phyloP scores from a whole-genome alignment of 1,140 invertebrate genomes.

The Caenorhabditis brenneri region DNA sequence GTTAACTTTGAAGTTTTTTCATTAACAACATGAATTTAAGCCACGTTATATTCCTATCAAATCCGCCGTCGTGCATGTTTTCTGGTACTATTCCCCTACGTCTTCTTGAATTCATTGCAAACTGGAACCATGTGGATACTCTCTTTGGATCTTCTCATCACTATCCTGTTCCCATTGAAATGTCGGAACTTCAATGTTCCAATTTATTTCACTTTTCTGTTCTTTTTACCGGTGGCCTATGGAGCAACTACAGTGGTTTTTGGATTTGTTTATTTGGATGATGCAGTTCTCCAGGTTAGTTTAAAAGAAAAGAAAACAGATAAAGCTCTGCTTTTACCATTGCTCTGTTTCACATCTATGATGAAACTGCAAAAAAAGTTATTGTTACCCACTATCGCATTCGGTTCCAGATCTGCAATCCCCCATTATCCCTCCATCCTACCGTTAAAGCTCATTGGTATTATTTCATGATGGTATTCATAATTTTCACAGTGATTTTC shows the following conservation, averaged over 20 bases:
- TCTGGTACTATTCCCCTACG: neutral
- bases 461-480: neutral
- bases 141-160: neutral
- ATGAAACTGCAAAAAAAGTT: no score
- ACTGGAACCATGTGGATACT: conserved; percentile 12
- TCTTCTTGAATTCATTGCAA: conserved; percentile 7
- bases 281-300: neutral
- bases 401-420: conserved; percentile 1
- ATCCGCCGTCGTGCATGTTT: neutral
- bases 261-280: neutral
- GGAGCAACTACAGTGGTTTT: neutral
- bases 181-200: conserved; percentile 5
- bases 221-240: neutral
- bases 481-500: neutral
- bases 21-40: neutral
- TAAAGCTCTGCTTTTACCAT: no score
- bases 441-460: neutral
- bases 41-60: neutral
- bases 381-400: neutral
- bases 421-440: neutral
- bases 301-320: no score
- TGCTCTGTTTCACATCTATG: no score
- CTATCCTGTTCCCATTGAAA: neutral
- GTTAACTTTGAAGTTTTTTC: no score
- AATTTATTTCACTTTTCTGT: neutral